These are phyloP conservation scores for Macrotus californicus DNA, from an alignment of 2,113 vertebrate species.

Conservation along the genomic window DNA sequence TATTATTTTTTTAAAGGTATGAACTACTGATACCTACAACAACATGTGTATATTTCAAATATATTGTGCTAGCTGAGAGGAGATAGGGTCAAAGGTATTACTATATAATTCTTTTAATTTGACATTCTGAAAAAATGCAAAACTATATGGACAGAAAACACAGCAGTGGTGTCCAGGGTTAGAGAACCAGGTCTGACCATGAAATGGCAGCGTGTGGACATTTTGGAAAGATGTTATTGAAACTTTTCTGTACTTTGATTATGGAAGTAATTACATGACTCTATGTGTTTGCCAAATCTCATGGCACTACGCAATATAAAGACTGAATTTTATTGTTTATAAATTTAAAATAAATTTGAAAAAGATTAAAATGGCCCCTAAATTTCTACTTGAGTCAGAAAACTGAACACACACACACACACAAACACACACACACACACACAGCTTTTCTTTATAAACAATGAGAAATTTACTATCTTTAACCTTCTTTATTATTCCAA, in stretches of 20 bases:
- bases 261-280: not conserved
- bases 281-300: not conserved
- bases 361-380: not conserved
- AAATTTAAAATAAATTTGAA: not conserved
- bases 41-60: not conserved
- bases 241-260: not conserved
- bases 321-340: not conserved
- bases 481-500: conserved; percentile 12
- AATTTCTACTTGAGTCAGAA: not conserved
- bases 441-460: not conserved
- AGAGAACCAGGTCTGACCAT: not conserved
- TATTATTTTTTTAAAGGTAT: not conserved
- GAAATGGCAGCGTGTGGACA: not conserved
- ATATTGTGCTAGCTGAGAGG: not conserved
- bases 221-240: not conserved
- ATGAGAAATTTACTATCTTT: conserved; percentile 24
- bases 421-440: not conserved
- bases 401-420: too few species aligned
- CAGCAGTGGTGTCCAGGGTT: not conserved
- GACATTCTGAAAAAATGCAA: not conserved
- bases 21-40: not conserved
- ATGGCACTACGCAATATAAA: not conserved
- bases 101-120: not conserved
- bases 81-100: not conserved
- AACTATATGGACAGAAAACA: not conserved